Percentiles rank a stretch among this genome's conserved stretches.
Conservation (phyloP, 2,797 vertebrate genomes). For the Cynopterus sphinx region DNA sequence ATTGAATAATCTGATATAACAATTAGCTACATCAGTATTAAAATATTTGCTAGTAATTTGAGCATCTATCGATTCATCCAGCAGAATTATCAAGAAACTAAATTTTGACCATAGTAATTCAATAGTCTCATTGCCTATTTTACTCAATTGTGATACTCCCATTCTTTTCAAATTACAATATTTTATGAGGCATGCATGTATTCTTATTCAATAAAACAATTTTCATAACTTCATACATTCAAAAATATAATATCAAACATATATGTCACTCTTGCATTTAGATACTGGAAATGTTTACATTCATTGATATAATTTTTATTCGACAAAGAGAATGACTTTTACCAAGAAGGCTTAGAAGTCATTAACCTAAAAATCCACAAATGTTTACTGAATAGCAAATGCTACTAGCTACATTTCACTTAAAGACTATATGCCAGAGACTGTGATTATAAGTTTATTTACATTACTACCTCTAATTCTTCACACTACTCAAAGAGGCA, state of each 20-base stretch:
- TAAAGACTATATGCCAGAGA: not conserved
- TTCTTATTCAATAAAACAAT: not conserved
- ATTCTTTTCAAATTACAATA: not conserved
- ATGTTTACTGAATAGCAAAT: not conserved
- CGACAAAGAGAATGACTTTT: not conserved
- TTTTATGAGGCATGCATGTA: not conserved
- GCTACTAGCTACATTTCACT: not conserved
- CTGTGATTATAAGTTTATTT: not conserved
- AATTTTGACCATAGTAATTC: conserved; percentile 23
- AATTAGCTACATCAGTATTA: conserved; percentile 54
- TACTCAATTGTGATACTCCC: not conserved
- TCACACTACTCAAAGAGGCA: not conserved
- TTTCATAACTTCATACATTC: not conserved
- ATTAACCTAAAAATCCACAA: not conserved
- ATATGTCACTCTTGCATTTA: not conserved
- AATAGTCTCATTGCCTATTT: not conserved
- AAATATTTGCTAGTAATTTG: conserved; percentile 59
- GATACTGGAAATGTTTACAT: not conserved
- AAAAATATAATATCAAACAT: not conserved
- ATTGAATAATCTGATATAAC: conserved; percentile 54
- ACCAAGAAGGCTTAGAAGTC: not conserved
- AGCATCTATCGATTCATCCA: conserved; percentile 34
- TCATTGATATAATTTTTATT: not conserved
- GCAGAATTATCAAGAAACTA: conserved; percentile 51
- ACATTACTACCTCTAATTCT: not conserved